Conservation (phyloP, 2,797 vertebrate species). For the Coregonus ussuriensis region DNA sequence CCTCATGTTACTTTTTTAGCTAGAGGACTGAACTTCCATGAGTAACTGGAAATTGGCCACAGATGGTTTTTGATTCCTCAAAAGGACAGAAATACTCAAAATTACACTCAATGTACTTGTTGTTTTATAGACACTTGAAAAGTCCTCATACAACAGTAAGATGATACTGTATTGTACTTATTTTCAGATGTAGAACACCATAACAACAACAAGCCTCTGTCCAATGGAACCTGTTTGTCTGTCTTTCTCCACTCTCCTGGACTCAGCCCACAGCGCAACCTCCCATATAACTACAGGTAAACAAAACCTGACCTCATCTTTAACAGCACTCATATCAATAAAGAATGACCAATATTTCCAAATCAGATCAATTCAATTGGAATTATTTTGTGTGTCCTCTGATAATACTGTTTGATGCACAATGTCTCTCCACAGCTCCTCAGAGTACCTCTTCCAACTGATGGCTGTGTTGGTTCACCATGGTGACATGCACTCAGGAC, state of each 20-base stretch:
- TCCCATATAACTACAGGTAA: constrained; percentile 82
- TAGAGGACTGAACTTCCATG: not conserved
- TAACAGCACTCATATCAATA: not conserved
- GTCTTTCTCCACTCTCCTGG: constrained; percentile 73
- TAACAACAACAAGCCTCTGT: constrained; percentile 79
- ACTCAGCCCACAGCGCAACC: constrained; percentile 70
- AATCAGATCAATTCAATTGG: not conserved
- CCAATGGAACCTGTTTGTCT: constrained; percentile 83
- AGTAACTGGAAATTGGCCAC: not conserved
- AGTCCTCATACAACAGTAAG: not conserved
- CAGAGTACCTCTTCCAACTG: constrained; percentile 88
- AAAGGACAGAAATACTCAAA: not conserved
- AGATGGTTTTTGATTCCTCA: not conserved
- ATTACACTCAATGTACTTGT: not conserved
- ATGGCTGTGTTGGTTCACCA: constrained; percentile 94
- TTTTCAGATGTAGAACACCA: constrained; percentile 76
- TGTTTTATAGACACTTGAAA: not conserved
- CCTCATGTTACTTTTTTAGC: not conserved
- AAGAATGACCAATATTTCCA: not conserved
- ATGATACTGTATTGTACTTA: constrained; percentile 12
- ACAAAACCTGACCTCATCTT: not conserved
- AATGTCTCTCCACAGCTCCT: constrained; percentile 66
- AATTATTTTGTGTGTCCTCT: not conserved
- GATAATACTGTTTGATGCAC: not conserved
- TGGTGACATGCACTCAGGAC: constrained; percentile 97